These are phyloP conservation scores for Corythornis madagascariensis DNA, from an alignment of 2,113 vertebrate genomes.

Conservation along the genomic window DNA sequence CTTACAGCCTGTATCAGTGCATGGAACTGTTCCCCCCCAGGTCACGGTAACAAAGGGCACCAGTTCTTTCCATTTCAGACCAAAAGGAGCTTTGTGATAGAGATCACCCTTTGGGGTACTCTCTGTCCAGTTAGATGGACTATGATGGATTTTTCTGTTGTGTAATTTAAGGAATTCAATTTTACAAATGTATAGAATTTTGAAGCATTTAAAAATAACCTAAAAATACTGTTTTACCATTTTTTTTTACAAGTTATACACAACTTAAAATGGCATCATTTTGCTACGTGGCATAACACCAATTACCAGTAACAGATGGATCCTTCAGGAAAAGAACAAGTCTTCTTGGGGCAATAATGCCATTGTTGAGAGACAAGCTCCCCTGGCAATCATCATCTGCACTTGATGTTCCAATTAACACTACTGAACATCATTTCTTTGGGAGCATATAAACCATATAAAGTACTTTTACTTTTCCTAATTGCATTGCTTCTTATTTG, in stretches of 20 bases:
- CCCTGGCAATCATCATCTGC: not conserved
- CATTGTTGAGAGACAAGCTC: not conserved
- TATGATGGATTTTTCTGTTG: not conserved
- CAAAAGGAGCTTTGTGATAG: not conserved
- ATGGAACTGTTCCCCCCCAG: not conserved
- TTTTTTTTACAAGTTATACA: not conserved
- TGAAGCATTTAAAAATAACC: not conserved
- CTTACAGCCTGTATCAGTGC: not conserved
- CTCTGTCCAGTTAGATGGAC: not conserved
- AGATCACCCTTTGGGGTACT: not conserved
- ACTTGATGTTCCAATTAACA: constrained; percentile 14
- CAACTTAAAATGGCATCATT: not conserved
- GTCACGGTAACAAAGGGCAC: not conserved
- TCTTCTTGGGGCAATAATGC: not conserved
- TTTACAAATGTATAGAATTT: not conserved
- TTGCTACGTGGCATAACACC: not conserved
- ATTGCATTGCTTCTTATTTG: not conserved
- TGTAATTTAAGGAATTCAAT: not conserved
- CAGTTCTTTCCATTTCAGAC: not conserved
- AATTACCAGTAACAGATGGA: not conserved
- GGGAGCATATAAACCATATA: not conserved
- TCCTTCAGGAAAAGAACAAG: not conserved
- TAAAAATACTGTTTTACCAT: not conserved
- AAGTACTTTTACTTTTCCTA: not conserved
- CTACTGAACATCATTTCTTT: not conserved